These are phyloP conservation scores for Tricholauxania praeusta DNA, from an alignment of 2,888 invertebrate genomes.

Conservation along the genomic window DNA sequence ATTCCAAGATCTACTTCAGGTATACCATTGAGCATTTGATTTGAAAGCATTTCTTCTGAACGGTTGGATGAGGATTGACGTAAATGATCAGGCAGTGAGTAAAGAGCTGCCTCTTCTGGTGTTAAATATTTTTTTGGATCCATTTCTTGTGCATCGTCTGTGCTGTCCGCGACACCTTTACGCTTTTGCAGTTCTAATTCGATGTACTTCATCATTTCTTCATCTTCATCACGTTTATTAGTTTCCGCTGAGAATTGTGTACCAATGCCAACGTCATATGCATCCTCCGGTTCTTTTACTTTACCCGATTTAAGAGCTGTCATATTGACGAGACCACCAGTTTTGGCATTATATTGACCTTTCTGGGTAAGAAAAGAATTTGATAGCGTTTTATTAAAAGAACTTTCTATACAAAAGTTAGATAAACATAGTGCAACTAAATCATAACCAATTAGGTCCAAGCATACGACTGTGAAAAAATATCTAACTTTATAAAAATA, in stretches of 20 bases:
- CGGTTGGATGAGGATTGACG: conserved; percentile 86
- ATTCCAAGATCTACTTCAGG: conserved; percentile 99
- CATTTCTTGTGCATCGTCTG: conserved; percentile 71
- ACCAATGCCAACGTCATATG: conserved; percentile 93
- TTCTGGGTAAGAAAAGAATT: conserved; percentile 67
- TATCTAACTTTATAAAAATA: no score
- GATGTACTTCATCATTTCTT: conserved; percentile 96
- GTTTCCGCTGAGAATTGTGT: conserved; percentile 98
- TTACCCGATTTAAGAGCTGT: conserved; percentile 84
- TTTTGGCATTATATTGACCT: conserved; percentile 82
- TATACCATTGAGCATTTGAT: conserved; percentile 99
- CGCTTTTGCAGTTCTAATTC: conserved; percentile 89
- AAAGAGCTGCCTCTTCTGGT: conserved; percentile 90
- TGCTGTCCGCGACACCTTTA: conserved; percentile 73
- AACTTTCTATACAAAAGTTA: no score
- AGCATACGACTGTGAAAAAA: no score
- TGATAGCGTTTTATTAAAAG: not conserved
- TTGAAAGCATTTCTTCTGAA: conserved; percentile 99
- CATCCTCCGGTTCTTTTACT: conserved; percentile 86
- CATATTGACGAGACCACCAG: conserved; percentile 92
- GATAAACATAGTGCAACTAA: no score
- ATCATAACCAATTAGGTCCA: no score
- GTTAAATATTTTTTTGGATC: conserved; percentile 76
- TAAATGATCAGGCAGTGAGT: conserved; percentile 90
- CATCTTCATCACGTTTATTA: conserved; percentile 97